Base-by-base conservation (phyloP, 1,140 invertebrate species). In the Drosophila varians region DNA sequence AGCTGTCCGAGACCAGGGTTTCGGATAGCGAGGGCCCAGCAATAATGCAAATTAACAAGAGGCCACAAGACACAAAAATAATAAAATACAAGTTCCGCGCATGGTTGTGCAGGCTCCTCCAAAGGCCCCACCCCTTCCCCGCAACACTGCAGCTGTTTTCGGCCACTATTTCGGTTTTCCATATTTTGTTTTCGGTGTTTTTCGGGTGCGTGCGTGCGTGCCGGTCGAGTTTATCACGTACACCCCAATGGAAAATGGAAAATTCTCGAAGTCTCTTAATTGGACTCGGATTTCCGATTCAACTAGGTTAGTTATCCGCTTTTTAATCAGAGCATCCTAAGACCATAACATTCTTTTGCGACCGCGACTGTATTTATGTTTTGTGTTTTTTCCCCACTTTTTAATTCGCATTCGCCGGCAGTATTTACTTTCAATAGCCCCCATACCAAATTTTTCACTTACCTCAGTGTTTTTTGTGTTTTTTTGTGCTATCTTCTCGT, bases 191-290 rank as follows among this genome's bases (percentile, higher is more conserved):
- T 31, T 45, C 43, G 34, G 23, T 31, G 65, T 58, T 70, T 56
- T 73, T 69, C 19, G 42, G 11, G 45, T 78, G 72, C 74, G 56
- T 86, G 80, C 72, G 80, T 82, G 77, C 56, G 52, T 60, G 77
- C 74, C 70, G 69, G 77, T 38, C 49, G 45, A 55, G 43, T 80
- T 82, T 74, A 77, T 86, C 83, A 87, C 83, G 83, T 87, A 88
- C 47, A 45, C 80, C 82, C n/a, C n/a, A n/a, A 57, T n/a, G 1
- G 1, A 16, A 31, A 7, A 7, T 31, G 28, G 23, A 14, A 68
- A 31, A 72, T 28, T 18, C 38, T 9, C 55, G 26, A 49, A 53
- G 36, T 57, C 56, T 64, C 26, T 71, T 55, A 58, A 62, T 78
- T 58, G 52, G 56, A 72, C 46, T 31, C 38, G n/a, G 34, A n/a